Evolutionary conservation across 2,888 invertebrate species (phyloP), one percentile per base, ranked within the genome.

Genomic region (Pollenia labialis): DNA sequence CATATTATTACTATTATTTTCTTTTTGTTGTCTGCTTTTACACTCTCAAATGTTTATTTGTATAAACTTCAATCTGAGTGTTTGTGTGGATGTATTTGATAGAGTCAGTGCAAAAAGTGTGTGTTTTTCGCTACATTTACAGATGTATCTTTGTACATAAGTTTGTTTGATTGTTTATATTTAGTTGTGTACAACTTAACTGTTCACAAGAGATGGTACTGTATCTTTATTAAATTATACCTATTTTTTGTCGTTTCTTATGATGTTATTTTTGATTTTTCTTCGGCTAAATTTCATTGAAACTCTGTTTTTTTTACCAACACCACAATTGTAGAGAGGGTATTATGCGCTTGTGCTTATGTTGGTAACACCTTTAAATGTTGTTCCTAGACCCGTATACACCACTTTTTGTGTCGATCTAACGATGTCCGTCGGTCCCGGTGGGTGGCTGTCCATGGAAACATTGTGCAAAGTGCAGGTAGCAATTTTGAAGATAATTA

Each of bases 71-170:
- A 48, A 66, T 58, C 32, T 62, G 62, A 44, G 18, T 32, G 68
- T 74, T 32, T 74, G 74, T 77, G 16, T 77, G 58, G 32, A 16
- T 44, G 62, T 69, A 32, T 32, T 32, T 32, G 32, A 32, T 32
- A 32, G 6, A 32, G 77, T 54, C 12, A n/a, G 32, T 44, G 46
- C 62, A 69, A 76, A 64, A 75, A 46, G 69, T 62, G 44, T 72
- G 72, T 76, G 46, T 60, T 84, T 74, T 84, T 72, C 46, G 66
- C 66, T 80, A 54, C 84, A 82, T 44, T 75, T 69, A 40, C 16
- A 62, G 52, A 72, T 32, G 32, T 32, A 4, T 23, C 2, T 23
- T 2, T 32, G 6, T 32, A 4, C 6, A 6, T 32, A 32, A 32
- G 54, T 71, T 23, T 71, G 40, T 32, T 54, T 81, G 2, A 16